Base-by-base conservation (phyloP, 1,140 invertebrate genomes). In the Harpegnathos saltator region DNA sequence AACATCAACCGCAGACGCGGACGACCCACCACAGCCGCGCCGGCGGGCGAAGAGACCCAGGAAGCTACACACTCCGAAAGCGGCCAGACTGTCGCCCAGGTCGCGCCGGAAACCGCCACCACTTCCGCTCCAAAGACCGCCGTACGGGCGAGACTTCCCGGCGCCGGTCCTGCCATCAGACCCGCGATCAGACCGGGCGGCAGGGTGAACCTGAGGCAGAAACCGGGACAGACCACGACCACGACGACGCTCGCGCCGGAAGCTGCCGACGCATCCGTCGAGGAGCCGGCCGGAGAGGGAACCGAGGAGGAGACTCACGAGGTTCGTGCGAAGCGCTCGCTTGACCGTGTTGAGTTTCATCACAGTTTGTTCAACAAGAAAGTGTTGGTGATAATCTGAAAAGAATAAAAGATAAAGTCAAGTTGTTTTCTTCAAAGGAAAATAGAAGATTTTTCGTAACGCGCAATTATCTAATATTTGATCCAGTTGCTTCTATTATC, bases 201-300 rank as follows among this genome's bases (percentile, higher is more conserved):
- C n/a, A 69, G 95, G 54, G 91, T 96, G 1, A 96, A 95, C 84
- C 83, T 96, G 0, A 94, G 95, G 83, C 92, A 93, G 26, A 94
- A 95, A 83, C 91, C 93, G 15, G 94, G 93, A 29, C 94, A 93
- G 56, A 19, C 90, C 0, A 93, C 93, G 0, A 94, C 95, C 0
- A 95, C 95, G 0, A 93, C 94, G 0, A 94, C 94, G 7, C 89
- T 85, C 0, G 52, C 75, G 0, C 93, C 77, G 81, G 92, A 33
- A 38, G 65, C 91, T 33, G 82, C 92, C 0, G 92, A 92, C 59
- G 84, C 89, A 1, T 91, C 94, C 1, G 90, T 93, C 14, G 95
- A 95, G 48, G 94, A 94, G 72, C 92, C 94, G 9, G 91, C 92
- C 0, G 92, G 92, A 24, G 95, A 95, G 77, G 93, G 93, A 24